Base-by-base conservation (phyloP, 2,113 vertebrate genomes). In the Semnopithecus entellus region DNA sequence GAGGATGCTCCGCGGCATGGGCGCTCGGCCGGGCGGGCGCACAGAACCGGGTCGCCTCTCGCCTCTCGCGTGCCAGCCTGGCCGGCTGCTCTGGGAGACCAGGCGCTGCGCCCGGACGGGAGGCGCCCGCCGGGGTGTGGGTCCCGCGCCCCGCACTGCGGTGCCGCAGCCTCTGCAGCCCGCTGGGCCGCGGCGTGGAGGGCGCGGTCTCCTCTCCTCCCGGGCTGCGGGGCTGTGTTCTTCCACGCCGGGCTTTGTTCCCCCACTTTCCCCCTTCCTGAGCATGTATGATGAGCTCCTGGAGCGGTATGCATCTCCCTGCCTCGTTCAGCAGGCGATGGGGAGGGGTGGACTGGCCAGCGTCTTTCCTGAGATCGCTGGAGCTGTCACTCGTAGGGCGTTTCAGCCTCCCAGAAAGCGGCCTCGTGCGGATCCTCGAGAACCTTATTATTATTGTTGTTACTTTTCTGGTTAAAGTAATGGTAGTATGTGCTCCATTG, bases 231-330 rank as follows among this genome's bases (percentile, higher is more conserved):
- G n/a, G 91, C 88, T 82, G 88, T 70, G 64, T 80, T 83, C 92
- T 83, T 88, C 90, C 93, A 87, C 50, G 57, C 85, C n/a, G 50
- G 76, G 96, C 97, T 98, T 97, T 98, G 97, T 98, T 97, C 76
- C 93, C 93, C 75, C 80, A n/a, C 72, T 95, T 94, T 90, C 30
- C 55, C 48, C 32, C 50, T 48, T 83, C 18, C 11, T 5, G 82
- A 20, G 55, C 57, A 38, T 57, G 61, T 70, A n/a, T 75, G 43
- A 40, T 68, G 13, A 32, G 91, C 85, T 76, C 52, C 32, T 1
- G 11, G 70, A 81, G 90, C 61, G 50, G 9, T 5, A 8, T 13
- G 57, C 87, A 17, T 25, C 50, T 55, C 85, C 3, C n/a, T 40
- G 78, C 86, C 45, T 82, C 9, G 1, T 38, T 48, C 30, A n/a